A percentile compares a stretch with the other conserved stretches of the same genome.
phyloP scores from a whole-genome alignment of 2,113 vertebrate genomes.

The Eupsittula cactorum region DNA sequence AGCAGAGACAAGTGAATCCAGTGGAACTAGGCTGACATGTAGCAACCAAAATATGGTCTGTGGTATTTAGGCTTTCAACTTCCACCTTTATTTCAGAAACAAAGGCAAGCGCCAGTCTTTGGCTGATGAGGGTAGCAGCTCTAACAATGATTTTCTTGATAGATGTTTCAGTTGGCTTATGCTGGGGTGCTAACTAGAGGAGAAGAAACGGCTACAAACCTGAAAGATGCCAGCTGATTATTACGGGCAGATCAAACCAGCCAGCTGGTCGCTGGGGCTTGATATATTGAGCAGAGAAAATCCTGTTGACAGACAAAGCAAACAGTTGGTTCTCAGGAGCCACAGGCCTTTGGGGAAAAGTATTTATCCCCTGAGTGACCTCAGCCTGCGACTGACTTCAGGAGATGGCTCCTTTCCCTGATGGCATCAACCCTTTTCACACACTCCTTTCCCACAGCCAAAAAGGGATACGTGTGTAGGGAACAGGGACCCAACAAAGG shows the following conservation, averaged over 20 bases:
- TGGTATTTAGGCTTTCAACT: conserved; percentile 59
- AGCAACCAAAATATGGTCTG: conserved; percentile 50
- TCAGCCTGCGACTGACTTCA: conserved; percentile 51
- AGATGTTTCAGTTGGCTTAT: conserved; percentile 58
- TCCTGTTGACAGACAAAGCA: conserved; percentile 64
- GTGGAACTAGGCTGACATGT: conserved; percentile 1
- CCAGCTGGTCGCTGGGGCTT: conserved; percentile 46
- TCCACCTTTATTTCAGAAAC: conserved; percentile 60
- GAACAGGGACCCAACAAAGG: conserved; percentile 26
- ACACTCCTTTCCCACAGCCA: conserved; percentile 62
- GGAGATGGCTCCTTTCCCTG: conserved; percentile 65
- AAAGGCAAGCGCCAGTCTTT: conserved; percentile 38
- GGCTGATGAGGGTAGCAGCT: conserved; percentile 41
- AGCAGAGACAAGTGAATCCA: conserved; percentile 33
- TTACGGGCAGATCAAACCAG: conserved; percentile 49
- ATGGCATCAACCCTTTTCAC: conserved; percentile 58
- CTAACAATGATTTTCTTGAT: conserved; percentile 64
- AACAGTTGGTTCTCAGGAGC: conserved; percentile 66
- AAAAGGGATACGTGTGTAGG: neutral
- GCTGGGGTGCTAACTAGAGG: conserved; percentile 39
- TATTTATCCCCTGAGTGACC: conserved; percentile 69
- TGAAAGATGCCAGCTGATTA: conserved; percentile 64
- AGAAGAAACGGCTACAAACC: conserved; percentile 53
- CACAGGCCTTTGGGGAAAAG: conserved; percentile 58
- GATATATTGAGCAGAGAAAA: conserved; percentile 72